Evolutionary conservation across 2,888 invertebrate species (phyloP), one percentile per base, ranked within the genome.

Genomic region (Alloplasta piceator): DNA sequence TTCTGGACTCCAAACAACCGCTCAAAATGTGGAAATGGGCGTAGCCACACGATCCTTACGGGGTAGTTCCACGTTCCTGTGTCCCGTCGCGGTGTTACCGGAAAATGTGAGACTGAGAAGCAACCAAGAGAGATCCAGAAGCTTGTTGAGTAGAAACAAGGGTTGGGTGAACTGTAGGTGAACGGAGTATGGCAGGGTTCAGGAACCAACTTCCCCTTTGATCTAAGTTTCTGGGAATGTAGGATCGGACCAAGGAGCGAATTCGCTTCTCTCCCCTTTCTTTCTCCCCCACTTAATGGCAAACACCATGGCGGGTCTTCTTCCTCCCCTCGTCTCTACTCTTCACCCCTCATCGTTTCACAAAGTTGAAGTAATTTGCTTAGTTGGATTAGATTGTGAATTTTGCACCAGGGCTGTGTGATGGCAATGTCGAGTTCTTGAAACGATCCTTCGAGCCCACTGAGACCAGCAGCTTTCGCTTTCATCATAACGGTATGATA

Each of bases 351-450:
- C 52, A 61, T 58, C 64, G 82, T 81, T 79, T 84, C 82, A 82
- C 85, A 86, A 89, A 89, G 86, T 89, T 89, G 82, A 77, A 82
- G 88, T 88, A 89, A 89, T 89, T 89, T 89, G 88, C 88, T 88
- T 88, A 89, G 89, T 89, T 89, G 88, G 88, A 89, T 89, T 89
- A 88, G 87, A 88, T 88, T 89, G 88, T 88, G 86, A 89, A 88
- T 89, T 89, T 89, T 89, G 86, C 85, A 85, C 85, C 86, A 82
- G 85, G 78, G 63, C 82, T 86, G 86, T 88, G 88, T 87, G 87
- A 87, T 56, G 86, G 83, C 86, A 82, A 83, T 85, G 85, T 81
- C 78, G 82, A 76, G 81, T 79, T 61, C 72, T 71, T 48, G 72
- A 55, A 39, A 46, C 71, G 73, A 64, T 82, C 77, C 75, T 68